Conservation (phyloP, 2,888 invertebrate species). For the Metallyticus violacea region DNA sequence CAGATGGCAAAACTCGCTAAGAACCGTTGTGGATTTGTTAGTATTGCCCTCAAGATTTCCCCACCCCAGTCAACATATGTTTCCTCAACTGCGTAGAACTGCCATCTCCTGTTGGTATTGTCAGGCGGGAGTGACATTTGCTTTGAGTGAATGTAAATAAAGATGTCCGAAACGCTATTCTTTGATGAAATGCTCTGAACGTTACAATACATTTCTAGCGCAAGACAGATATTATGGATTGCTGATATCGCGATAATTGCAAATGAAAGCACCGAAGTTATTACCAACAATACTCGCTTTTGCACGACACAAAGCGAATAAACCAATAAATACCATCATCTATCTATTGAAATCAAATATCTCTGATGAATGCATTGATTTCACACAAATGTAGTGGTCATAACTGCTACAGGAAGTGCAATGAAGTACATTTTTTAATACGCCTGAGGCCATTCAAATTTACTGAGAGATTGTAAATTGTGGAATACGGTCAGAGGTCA, state of each 20-base stretch:
- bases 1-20: too few species aligned
- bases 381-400: not conserved
- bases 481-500: too few species aligned
- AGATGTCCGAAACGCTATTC: too few species aligned
- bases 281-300: not conserved
- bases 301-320: not conserved
- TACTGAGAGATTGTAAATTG: too few species aligned
- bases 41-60: too few species aligned
- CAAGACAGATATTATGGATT: not conserved
- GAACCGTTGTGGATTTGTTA: too few species aligned
- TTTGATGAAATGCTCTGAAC: too few species aligned
- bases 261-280: not conserved
- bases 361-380: not conserved
- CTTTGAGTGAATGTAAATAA: too few species aligned
- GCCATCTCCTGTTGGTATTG: too few species aligned
- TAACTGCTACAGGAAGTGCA: not conserved
- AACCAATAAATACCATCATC: not conserved
- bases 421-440: not conserved
- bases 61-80: too few species aligned
- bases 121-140: too few species aligned
- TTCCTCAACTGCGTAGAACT: too few species aligned
- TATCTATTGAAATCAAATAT: not conserved
- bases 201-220: not conserved
- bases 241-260: not conserved
- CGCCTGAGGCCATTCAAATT: not conserved